Evolutionary conservation across 2,888 invertebrate genomes (phyloP), one percentile per base, ranked within the genome.

Genomic region (Ryuthela nishihirai): DNA sequence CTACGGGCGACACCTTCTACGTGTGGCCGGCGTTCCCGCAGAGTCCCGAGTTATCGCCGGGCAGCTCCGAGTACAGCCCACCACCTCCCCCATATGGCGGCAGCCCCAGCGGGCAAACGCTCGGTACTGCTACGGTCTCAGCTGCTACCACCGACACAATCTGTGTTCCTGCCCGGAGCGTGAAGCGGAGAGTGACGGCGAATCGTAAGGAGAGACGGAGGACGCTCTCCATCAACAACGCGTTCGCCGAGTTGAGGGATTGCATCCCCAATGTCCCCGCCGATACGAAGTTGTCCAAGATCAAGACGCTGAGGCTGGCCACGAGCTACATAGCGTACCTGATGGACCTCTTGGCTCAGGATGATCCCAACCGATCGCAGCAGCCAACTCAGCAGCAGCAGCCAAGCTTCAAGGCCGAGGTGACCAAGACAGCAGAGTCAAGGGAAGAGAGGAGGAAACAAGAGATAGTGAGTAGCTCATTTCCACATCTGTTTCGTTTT

Each of bases 231-330:
- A 95, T 97, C 64, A 97, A 97, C 75, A 91, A 88, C 41, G 95
- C 95, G 0, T 97, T 95, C 73, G 85, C 91, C 0, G 88, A 91
- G 70, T 78, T 97, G 1, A 76, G 95, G 15, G 92, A 92, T 64
- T 90, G 93, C 74, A 97, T 97, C 69, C 97, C 97, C 0, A 94
- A 95, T 71, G 94, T 97, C 1, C 95, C 95, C 0, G 85, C 89
- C 0, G 95, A 97, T 72, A 97, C 95, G 0, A 97, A 95, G 75
- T 76, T 95, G 29, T 92, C 92, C 10, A 82, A 92, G 83, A 95
- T 95, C 68, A 97, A 97, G 77, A 97, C 95, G 0, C 80, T 97
- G 23, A 82, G 93, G 59, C 77, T 97, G 70, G 95, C 95, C 0
- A 95, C 91, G 1, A 87, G 88, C 0, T 94, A 93, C 76, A 93